These are phyloP conservation scores for Chauna torquata DNA, from an alignment of 2,113 vertebrate species.

Conservation along the genomic window DNA sequence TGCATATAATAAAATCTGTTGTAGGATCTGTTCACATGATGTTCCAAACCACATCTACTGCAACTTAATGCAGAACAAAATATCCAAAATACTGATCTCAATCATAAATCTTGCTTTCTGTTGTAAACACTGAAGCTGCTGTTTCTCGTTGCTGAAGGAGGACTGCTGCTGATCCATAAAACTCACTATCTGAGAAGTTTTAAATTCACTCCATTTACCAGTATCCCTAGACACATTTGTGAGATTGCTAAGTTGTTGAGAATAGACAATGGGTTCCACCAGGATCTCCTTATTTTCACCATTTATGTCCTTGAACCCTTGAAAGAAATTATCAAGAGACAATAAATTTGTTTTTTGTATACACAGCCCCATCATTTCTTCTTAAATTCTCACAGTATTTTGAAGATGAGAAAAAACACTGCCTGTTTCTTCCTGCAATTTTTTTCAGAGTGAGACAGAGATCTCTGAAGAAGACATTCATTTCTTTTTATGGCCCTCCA, in stretches of 20 bases:
- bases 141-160: slow-evolving; percentile 57
- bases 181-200: slow-evolving; percentile 9
- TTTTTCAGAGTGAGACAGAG: slow-evolving; percentile 67
- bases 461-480: slow-evolving; percentile 63
- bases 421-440: slow-evolving; percentile 64
- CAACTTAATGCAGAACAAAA: background rate
- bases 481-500: slow-evolving; percentile 79
- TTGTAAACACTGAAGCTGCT: slow-evolving; percentile 69
- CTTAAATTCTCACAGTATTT: slow-evolving; percentile 66
- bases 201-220: slow-evolving; percentile 58
- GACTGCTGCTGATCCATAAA: slow-evolving; percentile 70
- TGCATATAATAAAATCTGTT: background rate
- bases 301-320: slow-evolving; percentile 65
- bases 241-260: slow-evolving; percentile 70
- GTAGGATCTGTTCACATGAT: background rate
- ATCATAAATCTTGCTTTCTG: slow-evolving; percentile 44
- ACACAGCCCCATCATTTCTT: slow-evolving; percentile 49
- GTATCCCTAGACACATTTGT: slow-evolving; percentile 66
- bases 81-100: background rate
- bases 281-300: slow-evolving; percentile 63
- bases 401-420: slow-evolving; percentile 70
- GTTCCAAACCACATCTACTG: background rate
- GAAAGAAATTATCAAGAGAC: slow-evolving; percentile 69
- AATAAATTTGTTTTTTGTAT: slow-evolving; percentile 67
- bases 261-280: slow-evolving; percentile 70